Evolutionary conservation across 2,888 invertebrate species (phyloP), one percentile per base, ranked within the genome.

Genomic region (Seira ritae): DNA sequence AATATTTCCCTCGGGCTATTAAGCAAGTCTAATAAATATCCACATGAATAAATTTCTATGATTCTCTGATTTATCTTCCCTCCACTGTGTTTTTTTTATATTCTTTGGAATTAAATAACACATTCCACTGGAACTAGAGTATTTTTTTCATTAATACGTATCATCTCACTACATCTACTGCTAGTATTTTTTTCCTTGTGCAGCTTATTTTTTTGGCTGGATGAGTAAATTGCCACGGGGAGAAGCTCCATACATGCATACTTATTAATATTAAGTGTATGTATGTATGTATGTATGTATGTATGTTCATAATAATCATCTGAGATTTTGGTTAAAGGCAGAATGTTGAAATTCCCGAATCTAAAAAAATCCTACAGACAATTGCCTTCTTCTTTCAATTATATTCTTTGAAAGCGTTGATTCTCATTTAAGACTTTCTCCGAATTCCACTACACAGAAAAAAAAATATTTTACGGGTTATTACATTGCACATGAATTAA

Each of bases 11-110:
- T 72, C 46, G 77, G 77, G 82, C 67, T 76, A 77, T 76, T 82
- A 82, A 82, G 60, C 82, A 77, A 82, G 82, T 73, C 77, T 73
- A 77, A 82, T 82, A 82, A 82, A 77, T 73, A 69, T 23, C 68
- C 82, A 67, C 77, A 73, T 82, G 77, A 77, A 78, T 82, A 82
- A 82, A 77, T 82, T 82, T 72, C 3, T 77, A 73, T 62, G 77
- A 82, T 77, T 60, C 71, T 77, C 73, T 71, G 77, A 82, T 82
- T 82, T 78, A 82, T 82, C 73, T 71, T n/a, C n/a, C n/a, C n/a
- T n/a, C n/a, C 60, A 42, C 10, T 66, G 82, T 73, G 77, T 62
- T 82, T 82, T 67, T 76, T 77, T 77, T 82, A 71, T 71, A 60
- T 76, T 82, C 37, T 76, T 17, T 71, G 50, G 15, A 50, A 50